Base-by-base conservation (phyloP, 1,140 invertebrate species). In the Spodoptera litura region DNA sequence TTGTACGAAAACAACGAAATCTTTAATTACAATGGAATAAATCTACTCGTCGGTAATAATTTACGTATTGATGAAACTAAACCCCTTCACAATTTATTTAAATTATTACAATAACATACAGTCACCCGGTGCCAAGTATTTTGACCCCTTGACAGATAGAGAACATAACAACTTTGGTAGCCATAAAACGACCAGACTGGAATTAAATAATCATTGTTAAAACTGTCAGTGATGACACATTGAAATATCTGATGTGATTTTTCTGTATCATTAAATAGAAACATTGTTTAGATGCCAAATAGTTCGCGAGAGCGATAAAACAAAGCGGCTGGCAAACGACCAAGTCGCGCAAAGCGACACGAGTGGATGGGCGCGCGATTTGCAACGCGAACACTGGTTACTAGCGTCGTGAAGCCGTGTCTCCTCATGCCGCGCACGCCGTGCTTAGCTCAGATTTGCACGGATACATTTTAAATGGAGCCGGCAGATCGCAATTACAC, bases 401-500 rank as follows among this genome's bases (percentile, higher is more conserved):
- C 85, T 82, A 85, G 81, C 76, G 13, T 55, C 79, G 64, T 72
- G 68, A 73, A 61, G 70, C 27, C 84, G 76, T 78, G 73, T 83
- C 77, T 74, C 87, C 84, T 87, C 83, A 79, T 80, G 59, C 25
- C 74, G 35, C 61, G 53, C 59, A 52, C 85, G 79, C 78, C 72
- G 76, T 84, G 83, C 86, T 87, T 87, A 86, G 83, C 81, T 84
- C 82, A 87, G 86, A 94, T 93, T 92, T 92, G 88, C 90, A 89
- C 84, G 87, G 88, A 91, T 92, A 93, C 91, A 88, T 93, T 94
- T 91, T 89, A 92, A 94, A 94, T 94, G 88, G 90, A 91, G 89
- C 90, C 84, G 89, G 81, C 88, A 86, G 87, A 89, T 93, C 87
- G 89, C 89, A 93, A 93, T 93, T 92, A 93, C 89, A 90, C 89